Conservation (phyloP, 2,888 invertebrate genomes). For the Caprella mutica region DNA sequence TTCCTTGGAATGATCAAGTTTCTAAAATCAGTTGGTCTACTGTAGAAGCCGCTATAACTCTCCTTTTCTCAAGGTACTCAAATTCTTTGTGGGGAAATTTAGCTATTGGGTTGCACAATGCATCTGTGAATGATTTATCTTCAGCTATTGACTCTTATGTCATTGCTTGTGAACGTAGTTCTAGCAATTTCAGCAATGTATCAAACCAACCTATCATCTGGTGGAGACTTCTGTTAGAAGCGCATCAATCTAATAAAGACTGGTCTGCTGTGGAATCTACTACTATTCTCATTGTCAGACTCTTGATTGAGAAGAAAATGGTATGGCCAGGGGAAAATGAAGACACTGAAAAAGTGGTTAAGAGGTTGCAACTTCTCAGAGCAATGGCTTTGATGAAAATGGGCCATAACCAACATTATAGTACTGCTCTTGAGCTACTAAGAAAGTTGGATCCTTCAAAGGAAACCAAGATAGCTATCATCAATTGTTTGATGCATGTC, state of each 20-base stretch:
- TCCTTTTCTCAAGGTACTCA: conserved; percentile 5
- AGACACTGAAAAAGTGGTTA: conserved; percentile 3
- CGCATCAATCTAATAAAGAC: conserved; percentile 15
- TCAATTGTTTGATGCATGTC: not conserved
- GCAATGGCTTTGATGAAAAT: conserved; percentile 25
- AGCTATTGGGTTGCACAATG: conserved; percentile 16
- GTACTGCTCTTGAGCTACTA: conserved; percentile 19
- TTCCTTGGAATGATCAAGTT: not conserved
- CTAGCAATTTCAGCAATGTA: not conserved
- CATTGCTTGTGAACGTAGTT: conserved; percentile 1
- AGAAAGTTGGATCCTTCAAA: conserved; percentile 18
- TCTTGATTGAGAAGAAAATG: conserved; percentile 8
- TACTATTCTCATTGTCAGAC: conserved; percentile 4
- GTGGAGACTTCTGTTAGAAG: conserved; percentile 18
- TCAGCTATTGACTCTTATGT: conserved; percentile 8
- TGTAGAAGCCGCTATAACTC: not conserved
- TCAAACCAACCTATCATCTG: not conserved
- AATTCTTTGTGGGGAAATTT: conserved; percentile 31
- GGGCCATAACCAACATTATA: conserved; percentile 25
- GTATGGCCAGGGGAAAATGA: conserved; percentile 10
- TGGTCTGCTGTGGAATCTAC: conserved; percentile 23
- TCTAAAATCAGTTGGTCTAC: not conserved
- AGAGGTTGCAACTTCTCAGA: conserved; percentile 9
- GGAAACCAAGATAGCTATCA: too few relatives aligned
- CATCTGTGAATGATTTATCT: not conserved